A percentile compares a stretch with the other conserved stretches of the same genome.
Evolutionary conservation across 1,140 invertebrate species (phyloP).

Genomic region (Nylanderia fulva): DNA sequence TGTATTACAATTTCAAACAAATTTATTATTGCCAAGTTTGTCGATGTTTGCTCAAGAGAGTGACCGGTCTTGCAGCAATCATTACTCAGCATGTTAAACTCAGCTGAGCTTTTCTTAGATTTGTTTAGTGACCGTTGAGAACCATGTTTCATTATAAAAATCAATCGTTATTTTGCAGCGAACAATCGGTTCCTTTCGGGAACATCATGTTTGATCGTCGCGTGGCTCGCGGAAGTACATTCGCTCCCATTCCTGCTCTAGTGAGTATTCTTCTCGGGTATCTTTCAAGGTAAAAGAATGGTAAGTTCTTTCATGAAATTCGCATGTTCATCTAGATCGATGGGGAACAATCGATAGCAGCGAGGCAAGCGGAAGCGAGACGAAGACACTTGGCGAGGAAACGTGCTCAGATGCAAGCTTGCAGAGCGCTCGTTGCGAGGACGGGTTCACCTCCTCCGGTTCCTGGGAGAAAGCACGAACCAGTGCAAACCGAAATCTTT

Average conservation of each 20-base stretch:
- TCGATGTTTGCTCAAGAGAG: slow-evolving; percentile 64
- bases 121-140: not conserved
- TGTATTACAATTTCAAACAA: not conserved
- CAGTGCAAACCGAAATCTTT: slow-evolving; percentile 95
- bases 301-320: not conserved
- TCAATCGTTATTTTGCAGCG: slow-evolving; percentile 77
- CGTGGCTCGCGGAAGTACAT: slow-evolving; percentile 93
- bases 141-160: not conserved
- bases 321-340: slow-evolving; percentile 84
- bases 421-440: slow-evolving; percentile 85
- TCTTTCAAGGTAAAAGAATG: not conserved
- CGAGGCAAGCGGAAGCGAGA: slow-evolving; percentile 87
- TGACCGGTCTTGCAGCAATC: not conserved
- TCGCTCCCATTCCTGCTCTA: slow-evolving; percentile 87
- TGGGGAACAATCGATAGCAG: slow-evolving; percentile 86
- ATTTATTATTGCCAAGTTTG: slow-evolving; percentile 48
- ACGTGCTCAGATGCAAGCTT: slow-evolving; percentile 85
- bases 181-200: slow-evolving; percentile 87
- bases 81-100: slow-evolving; percentile 24
- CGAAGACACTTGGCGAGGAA: slow-evolving; percentile 87
- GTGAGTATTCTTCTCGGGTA: slow-evolving; percentile 71
- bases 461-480: slow-evolving; percentile 92
- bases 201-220: slow-evolving; percentile 95
- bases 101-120: slow-evolving; percentile 35
- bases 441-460: slow-evolving; percentile 90